Base-by-base conservation (phyloP, 2,797 vertebrate genomes). In the Pseudopleuronectes americanus region DNA sequence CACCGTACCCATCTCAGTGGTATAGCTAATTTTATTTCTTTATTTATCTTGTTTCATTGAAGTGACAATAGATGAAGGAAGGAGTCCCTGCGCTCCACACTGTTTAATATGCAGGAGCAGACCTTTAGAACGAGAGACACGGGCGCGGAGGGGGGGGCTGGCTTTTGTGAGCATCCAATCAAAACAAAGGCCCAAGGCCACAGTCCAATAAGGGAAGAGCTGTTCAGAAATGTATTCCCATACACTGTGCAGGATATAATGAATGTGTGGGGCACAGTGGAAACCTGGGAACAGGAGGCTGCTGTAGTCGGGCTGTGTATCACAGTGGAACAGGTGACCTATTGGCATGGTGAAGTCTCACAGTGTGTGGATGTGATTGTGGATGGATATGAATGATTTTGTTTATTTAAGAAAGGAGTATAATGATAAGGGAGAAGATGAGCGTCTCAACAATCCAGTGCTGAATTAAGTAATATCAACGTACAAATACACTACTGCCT, bases 101-200 rank as follows among this genome's bases (percentile, higher is more conserved):
- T 87, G 81, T 79, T 91, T 89, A 85, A 81, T 71, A 92, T 92
- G 84, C 88, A 81, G 76, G 64, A 86, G 78, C 79, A 81, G 86
- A 89, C 83, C 77, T 90, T 88, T 85, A 64, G 62, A 83, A 66
- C 2, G 22, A 74, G 51, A 74, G 68, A 72, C 31, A 74, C 60
- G 64, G 16, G 4, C 21, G 22, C 13, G 73, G 56, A 71, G 69
- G 66, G 83, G 83, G 61, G 52, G 71, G 76, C 68, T 73, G 76
- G 63, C 26, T 86, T 89, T 79, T 83, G 69, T 74, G 41, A 58
- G 56, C 57, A 79, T 81, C 89, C 87, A 87, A 86, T 91, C 86
- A 83, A 71, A 86, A 84, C 68, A 85, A 78, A 89, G 68, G 66
- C 64, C 77, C 76, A 36, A 81, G 74, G 84, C 84, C 49, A 26